Evolutionary conservation across 2,797 vertebrate genomes (phyloP).

Genomic region (Manis javanica): DNA sequence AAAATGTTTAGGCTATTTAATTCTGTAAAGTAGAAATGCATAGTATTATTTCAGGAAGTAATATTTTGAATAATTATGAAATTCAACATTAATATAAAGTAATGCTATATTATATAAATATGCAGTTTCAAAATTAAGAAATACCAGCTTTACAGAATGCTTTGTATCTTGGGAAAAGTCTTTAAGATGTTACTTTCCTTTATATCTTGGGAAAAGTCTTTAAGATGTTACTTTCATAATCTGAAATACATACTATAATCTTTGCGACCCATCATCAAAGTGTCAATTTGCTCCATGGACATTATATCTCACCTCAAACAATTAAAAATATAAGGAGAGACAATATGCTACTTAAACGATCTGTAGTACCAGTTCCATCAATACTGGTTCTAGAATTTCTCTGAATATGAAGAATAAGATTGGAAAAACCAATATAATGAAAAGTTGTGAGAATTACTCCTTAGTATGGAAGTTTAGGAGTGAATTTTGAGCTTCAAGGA

Average conservation of each 20-base stretch:
- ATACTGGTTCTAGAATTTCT: constrained; percentile 15
- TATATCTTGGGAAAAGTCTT: constrained; percentile 9
- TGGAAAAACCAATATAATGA: not conserved
- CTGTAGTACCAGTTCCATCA: constrained; percentile 14
- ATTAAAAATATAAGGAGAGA: not conserved
- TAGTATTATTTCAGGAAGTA: constrained; percentile 10
- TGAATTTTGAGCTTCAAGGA: constrained; percentile 17
- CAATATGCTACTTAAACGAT: constrained; percentile 32
- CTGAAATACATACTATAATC: not conserved
- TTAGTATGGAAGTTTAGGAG: constrained; percentile 29
- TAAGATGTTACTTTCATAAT: constrained; percentile 52
- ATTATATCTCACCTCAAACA: constrained; percentile 25
- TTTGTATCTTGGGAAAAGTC: not conserved
- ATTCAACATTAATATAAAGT: constrained; percentile 41
- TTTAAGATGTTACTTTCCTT: constrained; percentile 18
- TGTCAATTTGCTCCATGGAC: constrained; percentile 32
- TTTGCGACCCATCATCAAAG: constrained; percentile 17
- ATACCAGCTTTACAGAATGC: constrained; percentile 8
- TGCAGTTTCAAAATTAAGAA: constrained; percentile 50
- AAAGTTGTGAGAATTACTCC: constrained; percentile 19
- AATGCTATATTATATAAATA: constrained; percentile 42
- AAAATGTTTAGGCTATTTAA: not conserved
- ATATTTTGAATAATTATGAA: constrained; percentile 29
- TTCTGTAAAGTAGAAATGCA: not conserved
- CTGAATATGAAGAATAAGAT: constrained; percentile 44